Evolutionary conservation across 2,113 vertebrate genomes (phyloP).

Genomic region (Gorsachius goisagi): DNA sequence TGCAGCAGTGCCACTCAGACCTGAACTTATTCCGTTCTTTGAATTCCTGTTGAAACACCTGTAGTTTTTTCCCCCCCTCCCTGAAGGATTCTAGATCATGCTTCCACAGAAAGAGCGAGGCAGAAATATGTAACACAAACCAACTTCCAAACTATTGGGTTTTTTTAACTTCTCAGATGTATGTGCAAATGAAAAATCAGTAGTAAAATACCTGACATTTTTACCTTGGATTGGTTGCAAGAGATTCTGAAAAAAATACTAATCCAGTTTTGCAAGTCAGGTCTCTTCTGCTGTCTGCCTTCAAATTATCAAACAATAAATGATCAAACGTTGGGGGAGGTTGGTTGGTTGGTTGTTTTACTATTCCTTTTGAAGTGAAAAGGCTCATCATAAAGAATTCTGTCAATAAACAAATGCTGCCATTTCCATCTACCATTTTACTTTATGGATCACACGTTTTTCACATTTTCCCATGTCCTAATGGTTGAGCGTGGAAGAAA

Average conservation of each 20-base stretch:
- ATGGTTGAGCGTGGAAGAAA: neutral
- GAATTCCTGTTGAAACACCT: neutral
- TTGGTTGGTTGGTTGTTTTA: neutral
- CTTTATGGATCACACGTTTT: neutral
- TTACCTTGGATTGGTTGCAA: neutral
- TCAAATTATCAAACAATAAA: constrained; percentile 11
- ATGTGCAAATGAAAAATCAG: neutral
- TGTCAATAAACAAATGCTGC: neutral
- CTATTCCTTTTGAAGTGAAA: constrained; percentile 13
- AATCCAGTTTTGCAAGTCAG: neutral
- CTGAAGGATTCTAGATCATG: neutral
- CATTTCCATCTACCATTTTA: neutral
- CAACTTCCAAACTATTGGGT: neutral
- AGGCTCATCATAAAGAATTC: neutral
- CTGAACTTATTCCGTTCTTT: neutral
- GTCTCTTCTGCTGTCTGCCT: neutral
- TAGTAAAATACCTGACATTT: neutral
- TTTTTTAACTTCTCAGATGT: neutral
- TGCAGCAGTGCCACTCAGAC: neutral
- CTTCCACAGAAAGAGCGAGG: neutral
- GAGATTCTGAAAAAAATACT: neutral
- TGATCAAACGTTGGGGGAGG: neutral
- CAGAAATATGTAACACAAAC: neutral
- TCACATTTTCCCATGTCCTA: neutral
- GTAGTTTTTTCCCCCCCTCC: neutral